A percentile compares a stretch with the other conserved stretches of the same genome.
phyloP scores from a whole-genome alignment of 2,888 invertebrate genomes.

The Anthoptus insignis region DNA sequence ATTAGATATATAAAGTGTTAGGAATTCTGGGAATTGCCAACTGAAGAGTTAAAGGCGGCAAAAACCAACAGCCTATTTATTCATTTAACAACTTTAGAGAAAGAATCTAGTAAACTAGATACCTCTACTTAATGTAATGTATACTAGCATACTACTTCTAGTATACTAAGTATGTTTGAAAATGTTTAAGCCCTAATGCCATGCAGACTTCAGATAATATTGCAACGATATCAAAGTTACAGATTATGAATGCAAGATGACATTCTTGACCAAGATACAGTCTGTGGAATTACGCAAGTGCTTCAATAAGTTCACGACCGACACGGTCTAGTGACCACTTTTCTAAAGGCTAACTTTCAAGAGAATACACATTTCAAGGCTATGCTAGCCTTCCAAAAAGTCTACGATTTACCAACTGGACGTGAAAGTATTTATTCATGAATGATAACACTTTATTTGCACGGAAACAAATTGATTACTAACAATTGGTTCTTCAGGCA shows the following conservation, averaged over 20 bases:
- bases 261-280: conserved; percentile 36
- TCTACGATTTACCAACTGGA: conserved; percentile 27
- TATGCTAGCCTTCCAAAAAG: conserved; percentile 42
- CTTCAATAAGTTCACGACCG: conserved; percentile 81
- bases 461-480: conserved; percentile 1
- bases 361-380: conserved; percentile 75
- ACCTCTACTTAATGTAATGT: too few species aligned
- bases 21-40: too few species aligned
- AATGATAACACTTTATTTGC: conserved; percentile 17
- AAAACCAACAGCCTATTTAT: too few species aligned
- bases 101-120: too few species aligned
- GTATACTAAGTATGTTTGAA: too few species aligned
- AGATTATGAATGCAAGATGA: conserved; percentile 35
- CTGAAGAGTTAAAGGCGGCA: too few species aligned
- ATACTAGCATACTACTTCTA: too few species aligned
- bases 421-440: conserved; percentile 23
- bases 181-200: too few species aligned
- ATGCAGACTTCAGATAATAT: background rate
- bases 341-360: conserved; percentile 79
- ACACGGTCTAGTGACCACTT: conserved; percentile 70
- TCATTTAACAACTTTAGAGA: too few species aligned
- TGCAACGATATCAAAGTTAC: conserved; percentile 3
- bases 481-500: background rate
- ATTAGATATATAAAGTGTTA: too few species aligned
- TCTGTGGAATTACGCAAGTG: conserved; percentile 43